These are phyloP conservation scores for Xyrichtys novacula DNA, from an alignment of 2,797 vertebrate genomes.

Conservation along the genomic window DNA sequence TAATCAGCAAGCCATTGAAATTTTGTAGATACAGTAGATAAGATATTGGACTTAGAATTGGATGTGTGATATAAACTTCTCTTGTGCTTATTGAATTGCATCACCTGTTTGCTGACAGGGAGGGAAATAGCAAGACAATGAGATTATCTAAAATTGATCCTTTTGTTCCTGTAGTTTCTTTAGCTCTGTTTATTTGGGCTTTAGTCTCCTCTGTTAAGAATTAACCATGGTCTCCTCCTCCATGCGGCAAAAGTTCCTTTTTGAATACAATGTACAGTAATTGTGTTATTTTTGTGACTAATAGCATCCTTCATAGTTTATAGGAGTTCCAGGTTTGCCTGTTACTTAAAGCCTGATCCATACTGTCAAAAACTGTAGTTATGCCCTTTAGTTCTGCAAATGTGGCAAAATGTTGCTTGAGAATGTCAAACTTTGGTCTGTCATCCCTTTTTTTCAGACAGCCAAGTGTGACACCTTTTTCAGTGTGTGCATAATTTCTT, in stretches of 20 bases:
- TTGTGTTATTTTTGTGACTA: conserved; percentile 13
- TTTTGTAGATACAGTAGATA: conserved; percentile 13
- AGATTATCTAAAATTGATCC: conserved; percentile 34
- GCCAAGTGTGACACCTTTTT: conserved; percentile 8
- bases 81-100: conserved; percentile 3
- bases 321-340: neutral
- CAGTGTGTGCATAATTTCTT: neutral
- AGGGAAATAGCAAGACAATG: conserved; percentile 20
- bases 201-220: conserved; percentile 12
- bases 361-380: conserved; percentile 5
- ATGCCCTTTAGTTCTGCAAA: neutral
- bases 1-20: neutral
- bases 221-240: neutral
- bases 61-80: neutral
- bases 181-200: conserved; percentile 18
- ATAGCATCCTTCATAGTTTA: conserved; percentile 8
- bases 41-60: neutral
- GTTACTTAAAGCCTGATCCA: conserved; percentile 2
- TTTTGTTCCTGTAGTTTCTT: conserved; percentile 38
- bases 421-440: neutral
- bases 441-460: neutral
- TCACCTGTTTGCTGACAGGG: conserved; percentile 19
- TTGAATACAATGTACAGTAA: neutral
- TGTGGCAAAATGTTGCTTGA: neutral
- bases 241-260: conserved; percentile 2